These are phyloP conservation scores for Choloepus didactylus DNA, from an alignment of 2,797 vertebrate species.

Conservation along the genomic window DNA sequence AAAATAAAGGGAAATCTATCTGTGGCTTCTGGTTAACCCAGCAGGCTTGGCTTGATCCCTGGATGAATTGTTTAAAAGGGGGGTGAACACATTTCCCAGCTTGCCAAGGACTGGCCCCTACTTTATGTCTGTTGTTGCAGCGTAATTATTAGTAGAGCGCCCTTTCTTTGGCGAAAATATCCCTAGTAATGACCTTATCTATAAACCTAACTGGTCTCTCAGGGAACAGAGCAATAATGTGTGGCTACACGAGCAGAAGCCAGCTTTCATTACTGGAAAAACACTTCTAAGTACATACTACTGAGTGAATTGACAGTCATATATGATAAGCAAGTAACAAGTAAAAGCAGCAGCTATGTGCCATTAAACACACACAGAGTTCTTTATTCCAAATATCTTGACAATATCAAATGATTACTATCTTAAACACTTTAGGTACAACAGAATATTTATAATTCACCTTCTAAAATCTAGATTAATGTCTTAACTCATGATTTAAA, in stretches of 20 bases:
- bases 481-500: slow-evolving; percentile 54
- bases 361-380: slow-evolving; percentile 11
- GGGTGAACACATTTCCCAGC: not conserved
- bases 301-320: slow-evolving; percentile 4
- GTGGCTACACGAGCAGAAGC: not conserved
- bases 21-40: not conserved
- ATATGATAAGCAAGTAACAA: not conserved
- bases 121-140: not conserved
- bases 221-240: slow-evolving; percentile 23
- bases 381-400: slow-evolving; percentile 17
- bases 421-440: slow-evolving; percentile 52
- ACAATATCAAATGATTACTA: slow-evolving; percentile 41
- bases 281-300: slow-evolving; percentile 11
- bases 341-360: slow-evolving; percentile 10
- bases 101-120: not conserved
- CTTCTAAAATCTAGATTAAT: slow-evolving; percentile 49
- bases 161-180: slow-evolving; percentile 20
- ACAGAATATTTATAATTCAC: slow-evolving; percentile 33
- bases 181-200: not conserved
- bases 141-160: not conserved
- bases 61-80: not conserved
- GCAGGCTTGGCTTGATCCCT: not conserved
- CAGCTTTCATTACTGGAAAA: not conserved
- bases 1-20: slow-evolving; percentile 33
- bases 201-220: not conserved